Evolutionary conservation across 1,140 invertebrate species (phyloP), one percentile per base, ranked within the genome.

Genomic region (Sarcophaga peregrina): DNA sequence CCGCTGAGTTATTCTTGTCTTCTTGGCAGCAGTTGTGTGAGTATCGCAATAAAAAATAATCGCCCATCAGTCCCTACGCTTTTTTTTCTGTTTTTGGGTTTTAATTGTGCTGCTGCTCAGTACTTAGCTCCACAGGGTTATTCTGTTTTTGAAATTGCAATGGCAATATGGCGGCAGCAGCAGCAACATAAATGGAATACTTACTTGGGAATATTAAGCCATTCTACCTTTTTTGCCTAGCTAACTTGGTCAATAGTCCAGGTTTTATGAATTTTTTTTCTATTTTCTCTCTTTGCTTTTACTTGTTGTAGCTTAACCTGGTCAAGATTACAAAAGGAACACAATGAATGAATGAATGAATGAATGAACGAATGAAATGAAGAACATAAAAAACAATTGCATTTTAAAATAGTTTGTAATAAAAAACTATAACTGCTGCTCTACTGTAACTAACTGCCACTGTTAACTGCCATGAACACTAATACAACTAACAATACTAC

Each of bases 191-290:
- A 37, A 37, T 37, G 25, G 25, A 37, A 37, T 37, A 37, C 4
- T 37, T 37, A 15, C 5, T 62, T 62, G 58, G 58, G 1, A 17
- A 4, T 37, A n/a, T n/a, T 62, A 17, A 52, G 50, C 50, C 25
- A 37, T 37, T 37, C 25, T 58, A n/a, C 11, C 54, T 48, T 76
- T 72, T 50, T 50, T 50, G 47, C 47, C 50, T 47, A 50, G 15
- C 75, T 50, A 78, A 78, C 75, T 78, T 20, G 75, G 75, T 47
- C 75, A 78, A 78, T 78, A 78, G 75, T 78, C 75, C 25, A 37
- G 47, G 75, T 78, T 78, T 78, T 52, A 78, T 48, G 1, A 37
- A 2, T 37, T 37, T 37, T 37, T 37, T 37, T 37, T 37, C 25
- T 37, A 37, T 37, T 37, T 37, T 37, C 4, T 37, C 4, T 37